phyloP scores from a whole-genome alignment of 2,888 invertebrate genomes.

The Plebejus melissa region DNA sequence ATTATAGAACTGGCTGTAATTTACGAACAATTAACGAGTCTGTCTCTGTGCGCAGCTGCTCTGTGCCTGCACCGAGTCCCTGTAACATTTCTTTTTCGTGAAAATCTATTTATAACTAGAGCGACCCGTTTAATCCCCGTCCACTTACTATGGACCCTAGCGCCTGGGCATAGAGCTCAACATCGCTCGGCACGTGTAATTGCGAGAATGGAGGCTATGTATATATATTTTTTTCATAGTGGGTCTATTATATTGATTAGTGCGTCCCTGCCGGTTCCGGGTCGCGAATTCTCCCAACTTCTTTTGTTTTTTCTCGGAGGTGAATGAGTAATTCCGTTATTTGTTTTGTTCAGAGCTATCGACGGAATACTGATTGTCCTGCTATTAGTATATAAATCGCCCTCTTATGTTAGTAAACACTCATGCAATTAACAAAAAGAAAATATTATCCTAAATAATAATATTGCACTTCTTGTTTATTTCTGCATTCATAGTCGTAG shows the following conservation, averaged over 20 bases:
- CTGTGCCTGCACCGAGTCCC: slow-evolving; percentile 75
- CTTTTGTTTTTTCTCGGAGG: slow-evolving; percentile 58
- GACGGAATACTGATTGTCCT: neutral
- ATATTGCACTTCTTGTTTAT: no score
- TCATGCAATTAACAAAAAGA: neutral
- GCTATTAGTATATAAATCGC: neutral
- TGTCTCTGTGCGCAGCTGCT: slow-evolving; percentile 49
- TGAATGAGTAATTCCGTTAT: slow-evolving; percentile 27
- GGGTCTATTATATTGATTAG: slow-evolving; percentile 79
- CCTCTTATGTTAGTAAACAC: neutral
- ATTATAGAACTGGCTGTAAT: no score
- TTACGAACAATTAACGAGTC: slow-evolving; percentile 32
- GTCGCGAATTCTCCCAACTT: slow-evolving; percentile 59
- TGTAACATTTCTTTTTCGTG: slow-evolving; percentile 80
- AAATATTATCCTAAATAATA: neutral
- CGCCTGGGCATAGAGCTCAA: slow-evolving; percentile 39
- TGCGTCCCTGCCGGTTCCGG: slow-evolving; percentile 70
- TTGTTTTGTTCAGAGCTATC: slow-evolving; percentile 1
- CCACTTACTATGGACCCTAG: slow-evolving; percentile 45
- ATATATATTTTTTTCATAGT: slow-evolving; percentile 70
- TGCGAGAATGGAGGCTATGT: slow-evolving; percentile 52
- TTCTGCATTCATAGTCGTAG: no score
- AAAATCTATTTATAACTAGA: slow-evolving; percentile 80
- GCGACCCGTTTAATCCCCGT: slow-evolving; percentile 52
- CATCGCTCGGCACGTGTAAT: slow-evolving; percentile 39